Evolutionary conservation across 2,888 invertebrate genomes (phyloP), one percentile per base, ranked within the genome.

Genomic region (Cremastinae sp.): DNA sequence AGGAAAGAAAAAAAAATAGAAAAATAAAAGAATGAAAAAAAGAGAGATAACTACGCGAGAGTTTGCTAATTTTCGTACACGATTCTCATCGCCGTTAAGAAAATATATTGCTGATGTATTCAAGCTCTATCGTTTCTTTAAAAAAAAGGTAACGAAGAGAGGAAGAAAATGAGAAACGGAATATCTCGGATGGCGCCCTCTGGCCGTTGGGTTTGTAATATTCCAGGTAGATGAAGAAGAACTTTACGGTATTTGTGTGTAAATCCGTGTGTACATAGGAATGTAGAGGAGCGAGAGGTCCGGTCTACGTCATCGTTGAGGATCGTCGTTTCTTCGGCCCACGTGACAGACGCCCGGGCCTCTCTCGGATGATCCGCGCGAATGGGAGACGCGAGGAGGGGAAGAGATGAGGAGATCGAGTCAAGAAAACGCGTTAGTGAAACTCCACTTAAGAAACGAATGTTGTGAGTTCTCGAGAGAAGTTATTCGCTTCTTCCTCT

Each of bases 301-400:
- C 9, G 72, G 45, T 45, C 73, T 59, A 76, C 72, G 76, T 76
- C 76, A 76, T 76, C 59, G 58, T 72, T 58, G 64, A 69, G 59
- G 59, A 76, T 72, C 68, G 71, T 71, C 71, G 68, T 65, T 64
- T 65, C 58, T 39, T 58, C 75, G 58, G 51, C 75, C 75, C 75
- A 72, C 71, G 66, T 71, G 28, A 47, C 53, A 9, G 41, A 37
- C 14, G 51, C 35, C 16, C 10, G 39, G 2, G 62, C 12, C 59
- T 14, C n/a, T 39, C 59, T 14, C n/a, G 39, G 18, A 39, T 35
- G 28, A 47, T 28, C 4, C 61, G 22, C 35, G 9, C 37, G 8
- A 8, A 8, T 28, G 58, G 20, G 7, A 10, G n/a, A 16, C 28
- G 37, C 8, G 14, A 28, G 28, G 28, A 35, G 12, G 8, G 14